Conservation (phyloP, 2,888 invertebrate species). For the Drosophila rellima region DNA sequence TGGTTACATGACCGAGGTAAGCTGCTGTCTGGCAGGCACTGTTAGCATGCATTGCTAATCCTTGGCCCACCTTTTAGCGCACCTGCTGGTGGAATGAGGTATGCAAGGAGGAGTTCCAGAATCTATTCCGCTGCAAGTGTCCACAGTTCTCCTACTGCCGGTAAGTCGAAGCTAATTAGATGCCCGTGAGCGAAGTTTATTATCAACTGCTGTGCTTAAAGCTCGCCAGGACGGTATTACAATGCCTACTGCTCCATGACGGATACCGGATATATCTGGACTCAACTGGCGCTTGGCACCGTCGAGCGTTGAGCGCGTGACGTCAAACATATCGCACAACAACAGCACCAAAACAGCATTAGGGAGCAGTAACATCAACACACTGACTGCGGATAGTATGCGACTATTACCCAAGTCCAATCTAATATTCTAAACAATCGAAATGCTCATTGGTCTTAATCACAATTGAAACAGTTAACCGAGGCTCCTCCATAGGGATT, state of each 20-base stretch:
- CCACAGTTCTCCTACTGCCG: conserved; percentile 95
- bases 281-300: conserved; percentile 86
- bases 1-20: conserved; percentile 94
- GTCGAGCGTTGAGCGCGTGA: conserved; percentile 54
- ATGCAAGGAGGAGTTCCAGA: conserved; percentile 96
- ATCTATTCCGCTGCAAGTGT: conserved; percentile 94
- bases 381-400: conserved; percentile 64
- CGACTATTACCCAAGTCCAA: conserved; percentile 35
- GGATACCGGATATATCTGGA: conserved; percentile 96
- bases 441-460: conserved; percentile 17
- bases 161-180: conserved; percentile 44
- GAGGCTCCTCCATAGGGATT: conserved; percentile 9
- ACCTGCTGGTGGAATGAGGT: conserved; percentile 98
- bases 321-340: conserved; percentile 59
- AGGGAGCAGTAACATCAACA: conserved; percentile 50
- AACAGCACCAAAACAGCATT: conserved; percentile 28
- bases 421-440: conserved; percentile 27
- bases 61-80: conserved; percentile 87
- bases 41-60: neutral
- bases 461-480: conserved; percentile 35
- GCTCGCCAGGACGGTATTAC: conserved; percentile 94
- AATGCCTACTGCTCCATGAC: conserved; percentile 96
- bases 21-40: conserved; percentile 27
- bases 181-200: neutral
- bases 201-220: conserved; percentile 39